These are phyloP conservation scores for Hypercompe scribonia DNA, from an alignment of 2,888 invertebrate genomes.

Conservation along the genomic window DNA sequence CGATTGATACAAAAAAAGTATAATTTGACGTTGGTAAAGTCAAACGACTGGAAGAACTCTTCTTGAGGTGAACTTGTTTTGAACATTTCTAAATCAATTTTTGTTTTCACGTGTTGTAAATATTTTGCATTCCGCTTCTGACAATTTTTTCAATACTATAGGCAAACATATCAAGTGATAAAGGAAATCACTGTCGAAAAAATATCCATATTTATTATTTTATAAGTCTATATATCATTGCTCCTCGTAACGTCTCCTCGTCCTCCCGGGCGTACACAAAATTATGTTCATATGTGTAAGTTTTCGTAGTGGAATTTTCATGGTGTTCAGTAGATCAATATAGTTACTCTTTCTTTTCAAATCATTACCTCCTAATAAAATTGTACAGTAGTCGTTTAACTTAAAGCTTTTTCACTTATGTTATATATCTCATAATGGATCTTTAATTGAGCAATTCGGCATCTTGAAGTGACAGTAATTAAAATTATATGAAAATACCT, in stretches of 20 bases:
- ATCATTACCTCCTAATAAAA: conserved; percentile 1
- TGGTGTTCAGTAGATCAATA: background rate
- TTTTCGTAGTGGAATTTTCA: background rate
- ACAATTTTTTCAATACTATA: background rate
- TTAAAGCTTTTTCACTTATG: background rate
- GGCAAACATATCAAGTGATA: background rate
- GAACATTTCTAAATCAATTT: background rate
- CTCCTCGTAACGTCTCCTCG: background rate
- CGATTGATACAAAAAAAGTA: no score
- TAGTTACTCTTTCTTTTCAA: background rate
- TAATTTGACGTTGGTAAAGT: no score
- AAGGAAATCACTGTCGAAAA: background rate
- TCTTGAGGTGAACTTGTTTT: background rate
- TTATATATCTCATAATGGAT: background rate
- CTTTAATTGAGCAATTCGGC: background rate
- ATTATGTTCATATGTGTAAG: no score
- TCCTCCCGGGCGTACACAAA: no score
- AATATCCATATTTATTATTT: background rate
- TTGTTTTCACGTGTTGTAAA: background rate
- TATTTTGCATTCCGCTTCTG: background rate
- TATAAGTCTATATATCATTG: background rate
- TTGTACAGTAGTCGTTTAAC: background rate
- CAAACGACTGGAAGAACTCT: no score
- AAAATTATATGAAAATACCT: background rate
- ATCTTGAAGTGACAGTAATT: background rate